Evolutionary conservation across 2,797 vertebrate species (phyloP).

Genomic region (Carduelis carduelis): DNA sequence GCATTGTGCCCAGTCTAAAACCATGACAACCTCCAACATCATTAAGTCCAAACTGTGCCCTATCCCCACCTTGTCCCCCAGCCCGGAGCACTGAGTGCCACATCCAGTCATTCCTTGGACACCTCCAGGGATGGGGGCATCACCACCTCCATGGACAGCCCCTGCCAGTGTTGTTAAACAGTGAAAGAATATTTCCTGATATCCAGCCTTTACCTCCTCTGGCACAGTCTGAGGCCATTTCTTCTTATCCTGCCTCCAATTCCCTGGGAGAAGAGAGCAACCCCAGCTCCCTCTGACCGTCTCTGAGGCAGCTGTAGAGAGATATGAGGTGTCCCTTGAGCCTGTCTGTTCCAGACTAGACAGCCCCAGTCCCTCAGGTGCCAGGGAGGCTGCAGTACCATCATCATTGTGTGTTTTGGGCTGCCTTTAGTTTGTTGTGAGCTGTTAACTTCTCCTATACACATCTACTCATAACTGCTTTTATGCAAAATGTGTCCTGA

Average conservation of each 20-base stretch:
- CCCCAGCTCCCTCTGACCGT: rapidly evolving
- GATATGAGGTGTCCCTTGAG: background rate
- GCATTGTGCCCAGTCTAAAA: too few relatives aligned
- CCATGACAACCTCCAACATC: too few relatives aligned
- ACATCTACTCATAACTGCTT: background rate
- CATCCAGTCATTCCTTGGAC: background rate
- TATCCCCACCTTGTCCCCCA: background rate
- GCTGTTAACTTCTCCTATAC: background rate
- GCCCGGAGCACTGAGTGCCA: background rate
- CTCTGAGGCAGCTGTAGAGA: background rate
- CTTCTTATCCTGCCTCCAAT: too few relatives aligned
- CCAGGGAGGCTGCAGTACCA: rapidly evolving
- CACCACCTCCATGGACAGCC: background rate
- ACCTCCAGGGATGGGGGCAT: background rate
- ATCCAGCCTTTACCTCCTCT: rapidly evolving
- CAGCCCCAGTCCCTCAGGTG: background rate
- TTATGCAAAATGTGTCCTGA: background rate
- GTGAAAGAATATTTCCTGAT: background rate
- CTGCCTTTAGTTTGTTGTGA: background rate
- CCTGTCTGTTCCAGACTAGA: background rate
- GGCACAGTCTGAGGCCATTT: background rate
- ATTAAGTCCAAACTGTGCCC: background rate
- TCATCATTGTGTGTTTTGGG: background rate
- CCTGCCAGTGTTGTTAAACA: too few relatives aligned
- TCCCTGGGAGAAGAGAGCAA: background rate